phyloP scores from a whole-genome alignment of 1,140 invertebrate genomes.

The Sminthurides bifidus region DNA sequence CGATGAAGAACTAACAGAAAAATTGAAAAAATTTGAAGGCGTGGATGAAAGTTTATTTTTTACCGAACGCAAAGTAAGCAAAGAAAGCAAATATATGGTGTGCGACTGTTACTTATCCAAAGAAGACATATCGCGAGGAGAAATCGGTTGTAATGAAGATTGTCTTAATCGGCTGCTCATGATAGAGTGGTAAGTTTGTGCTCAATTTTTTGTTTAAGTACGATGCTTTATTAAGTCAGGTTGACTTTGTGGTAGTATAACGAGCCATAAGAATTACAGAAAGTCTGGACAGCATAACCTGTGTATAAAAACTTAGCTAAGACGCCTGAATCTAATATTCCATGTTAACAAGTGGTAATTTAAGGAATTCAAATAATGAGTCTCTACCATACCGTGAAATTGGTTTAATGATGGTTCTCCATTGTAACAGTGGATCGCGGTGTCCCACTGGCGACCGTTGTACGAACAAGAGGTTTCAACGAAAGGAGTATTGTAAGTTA shows the following conservation, averaged over 20 bases:
- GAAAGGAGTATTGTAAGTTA: slow-evolving; percentile 66
- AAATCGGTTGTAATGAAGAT: slow-evolving; percentile 83
- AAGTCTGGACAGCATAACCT: not conserved
- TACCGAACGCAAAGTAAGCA: slow-evolving; percentile 63
- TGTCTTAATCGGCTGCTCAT: slow-evolving; percentile 92
- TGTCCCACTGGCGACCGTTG: slow-evolving; percentile 78
- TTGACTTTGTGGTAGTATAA: too few relatives aligned
- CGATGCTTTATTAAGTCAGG: slow-evolving; percentile 5
- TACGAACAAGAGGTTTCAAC: slow-evolving; percentile 89
- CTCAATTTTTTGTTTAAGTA: slow-evolving; percentile 9
- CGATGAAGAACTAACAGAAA: slow-evolving; percentile 50
- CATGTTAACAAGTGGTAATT: too few relatives aligned
- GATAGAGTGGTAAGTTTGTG: slow-evolving; percentile 77
- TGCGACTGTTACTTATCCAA: slow-evolving; percentile 87
- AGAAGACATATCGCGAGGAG: slow-evolving; percentile 70
- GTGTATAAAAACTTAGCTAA: slow-evolving; percentile 3
- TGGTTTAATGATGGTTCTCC: too few relatives aligned
- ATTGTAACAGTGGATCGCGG: slow-evolving; percentile 61
- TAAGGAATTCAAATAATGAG: too few relatives aligned
- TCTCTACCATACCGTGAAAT: too few relatives aligned
- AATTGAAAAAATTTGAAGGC: slow-evolving; percentile 62
- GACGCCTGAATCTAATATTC: too few relatives aligned
- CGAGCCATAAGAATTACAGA: too few relatives aligned
- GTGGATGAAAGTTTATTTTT: slow-evolving; percentile 75
- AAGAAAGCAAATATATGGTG: slow-evolving; percentile 82